phyloP scores from a whole-genome alignment of 2,113 vertebrate species.

The Platichthys flesus region DNA sequence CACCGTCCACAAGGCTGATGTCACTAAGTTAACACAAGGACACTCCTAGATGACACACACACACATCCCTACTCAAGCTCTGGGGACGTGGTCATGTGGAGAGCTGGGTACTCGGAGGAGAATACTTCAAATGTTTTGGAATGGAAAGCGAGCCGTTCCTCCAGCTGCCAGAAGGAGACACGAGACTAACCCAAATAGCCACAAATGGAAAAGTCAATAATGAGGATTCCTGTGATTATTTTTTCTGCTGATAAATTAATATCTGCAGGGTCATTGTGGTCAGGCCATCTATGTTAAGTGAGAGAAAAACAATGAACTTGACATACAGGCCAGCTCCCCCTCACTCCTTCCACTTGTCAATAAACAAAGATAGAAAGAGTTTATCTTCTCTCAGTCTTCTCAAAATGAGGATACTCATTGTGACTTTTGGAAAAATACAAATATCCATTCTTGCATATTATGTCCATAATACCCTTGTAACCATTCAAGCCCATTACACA shows the following conservation, averaged over 20 bases:
- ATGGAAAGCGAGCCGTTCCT: conserved; percentile 19
- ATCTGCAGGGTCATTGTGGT: conserved; percentile 2
- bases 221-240: conserved; percentile 27
- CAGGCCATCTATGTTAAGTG: too few relatives aligned
- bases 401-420: too few relatives aligned
- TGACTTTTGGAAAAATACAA: too few relatives aligned
- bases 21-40: conserved; percentile 20
- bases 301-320: too few relatives aligned
- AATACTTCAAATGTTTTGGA: conserved; percentile 33
- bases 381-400: too few relatives aligned
- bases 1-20: conserved; percentile 2
- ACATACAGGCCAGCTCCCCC: too few relatives aligned
- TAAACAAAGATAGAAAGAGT: too few relatives aligned
- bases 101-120: neutral
- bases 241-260: conserved; percentile 41
- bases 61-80: neutral
- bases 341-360: too few relatives aligned
- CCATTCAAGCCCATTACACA: too few relatives aligned
- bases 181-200: conserved; percentile 11
- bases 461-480: too few relatives aligned
- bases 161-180: conserved; percentile 8
- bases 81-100: neutral
- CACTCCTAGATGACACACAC: conserved; percentile 7
- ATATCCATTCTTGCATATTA: too few relatives aligned
- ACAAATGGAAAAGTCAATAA: conserved; percentile 51